Percentiles rank a stretch among this genome's conserved stretches.
These are phyloP conservation scores for Hemichromis elongatus DNA, from an alignment of 2,113 vertebrate genomes.

Conservation along the genomic window DNA sequence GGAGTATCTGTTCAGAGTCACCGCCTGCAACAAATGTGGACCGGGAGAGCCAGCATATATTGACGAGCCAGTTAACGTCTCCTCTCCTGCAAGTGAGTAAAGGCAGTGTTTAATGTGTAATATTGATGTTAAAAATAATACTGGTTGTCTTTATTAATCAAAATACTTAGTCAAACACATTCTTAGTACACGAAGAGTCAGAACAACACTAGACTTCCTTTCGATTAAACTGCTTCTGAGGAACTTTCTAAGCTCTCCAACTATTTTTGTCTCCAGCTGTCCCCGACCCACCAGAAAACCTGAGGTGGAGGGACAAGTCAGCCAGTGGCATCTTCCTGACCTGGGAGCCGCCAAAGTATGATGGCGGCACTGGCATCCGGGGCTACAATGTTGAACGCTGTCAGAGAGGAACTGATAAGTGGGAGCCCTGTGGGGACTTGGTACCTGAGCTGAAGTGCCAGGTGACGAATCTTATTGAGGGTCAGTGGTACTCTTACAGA, in stretches of 20 bases:
- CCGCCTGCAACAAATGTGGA: slow-evolving; percentile 93
- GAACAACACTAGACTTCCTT: neutral
- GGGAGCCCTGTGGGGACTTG: slow-evolving; percentile 89
- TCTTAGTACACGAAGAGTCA: neutral
- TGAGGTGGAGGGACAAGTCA: slow-evolving; percentile 95
- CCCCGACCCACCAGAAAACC: slow-evolving; percentile 94
- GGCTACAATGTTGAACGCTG: slow-evolving; percentile 93
- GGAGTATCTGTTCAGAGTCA: slow-evolving; percentile 94
- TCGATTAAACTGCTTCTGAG: neutral
- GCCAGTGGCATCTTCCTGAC: slow-evolving; percentile 91
- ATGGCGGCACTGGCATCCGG: slow-evolving; percentile 89
- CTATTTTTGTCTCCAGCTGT: slow-evolving; percentile 72
- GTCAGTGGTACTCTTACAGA: slow-evolving; percentile 94
- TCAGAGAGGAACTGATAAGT: slow-evolving; percentile 91
- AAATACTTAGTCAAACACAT: neutral
- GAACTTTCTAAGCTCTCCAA: neutral
- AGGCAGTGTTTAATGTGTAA: neutral
- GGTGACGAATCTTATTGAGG: slow-evolving; percentile 89
- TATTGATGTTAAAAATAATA: neutral
- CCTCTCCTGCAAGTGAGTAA: slow-evolving; percentile 89
- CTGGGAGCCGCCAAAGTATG: slow-evolving; percentile 94
- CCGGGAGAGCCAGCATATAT: slow-evolving; percentile 93
- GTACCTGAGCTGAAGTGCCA: slow-evolving; percentile 86
- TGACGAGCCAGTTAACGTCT: slow-evolving; percentile 95
- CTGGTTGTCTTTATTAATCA: neutral